Base-by-base conservation (phyloP, 2,888 invertebrate species). In the Himalopsyche tibetana region DNA sequence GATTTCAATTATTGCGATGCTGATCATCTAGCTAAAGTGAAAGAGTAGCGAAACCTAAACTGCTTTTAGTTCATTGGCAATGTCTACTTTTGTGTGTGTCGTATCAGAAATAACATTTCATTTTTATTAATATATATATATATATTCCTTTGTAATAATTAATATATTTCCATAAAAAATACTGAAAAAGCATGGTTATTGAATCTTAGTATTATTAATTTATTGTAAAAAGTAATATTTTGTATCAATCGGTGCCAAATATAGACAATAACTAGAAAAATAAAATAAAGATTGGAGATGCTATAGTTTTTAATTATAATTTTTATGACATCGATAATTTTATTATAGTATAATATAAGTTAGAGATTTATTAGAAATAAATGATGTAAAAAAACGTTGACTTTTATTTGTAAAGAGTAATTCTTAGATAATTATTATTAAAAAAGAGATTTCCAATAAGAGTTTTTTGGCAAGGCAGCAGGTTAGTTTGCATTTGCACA, bases 1-100 rank as follows among this genome's bases (percentile, higher is more conserved):
- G 90, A 93, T 96, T 91, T 95, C 95, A 89, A 94, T 96, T 91
- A 94, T 96, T 91, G 95, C 95, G 90, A 94, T 95, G 92, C 93
- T 95, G 91, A 92, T 94, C 90, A 92, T 94, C 90, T 94, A 92
- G 55, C 81, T 6, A 19, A 63, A 19, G 15, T 12, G 19, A 81
- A 81, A 51, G 42, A 81, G 38, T 55, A 81, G 42, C 42, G 19
- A 51, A 81, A 28, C 55, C 55, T 81, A 81, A 81, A 81, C 55
- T 42, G 28, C 42, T 81, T 69, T 69, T 69, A 42, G 51, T 81
- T 9, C n/a, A 17, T 15, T 81, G 28, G 12, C 81, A 42, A 42
- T 45, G 81, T 81, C 19, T 81, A 19, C 42, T 28, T 81, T 45
- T 81, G 81, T 81, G 51, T 81, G 51, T 81, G 42, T 51, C 51